Conservation (phyloP, 2,113 vertebrate genomes). For the Tenrec ecaudatus region DNA sequence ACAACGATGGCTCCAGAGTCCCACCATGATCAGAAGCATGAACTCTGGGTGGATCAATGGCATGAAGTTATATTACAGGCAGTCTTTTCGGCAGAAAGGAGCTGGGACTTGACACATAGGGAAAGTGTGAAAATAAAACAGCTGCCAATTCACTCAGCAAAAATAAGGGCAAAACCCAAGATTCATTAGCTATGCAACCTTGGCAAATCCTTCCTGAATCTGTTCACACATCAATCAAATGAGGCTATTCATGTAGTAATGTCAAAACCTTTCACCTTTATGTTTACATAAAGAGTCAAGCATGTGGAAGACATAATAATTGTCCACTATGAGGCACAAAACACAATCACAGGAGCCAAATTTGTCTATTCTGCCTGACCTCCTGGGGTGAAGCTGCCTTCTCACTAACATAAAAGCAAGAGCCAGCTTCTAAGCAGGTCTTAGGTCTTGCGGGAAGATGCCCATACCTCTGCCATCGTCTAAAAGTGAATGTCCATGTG, state of each 20-base stretch:
- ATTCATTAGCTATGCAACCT: neutral
- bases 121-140: neutral
- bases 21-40: neutral
- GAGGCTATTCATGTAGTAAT: neutral
- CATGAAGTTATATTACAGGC: neutral
- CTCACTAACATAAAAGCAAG: neutral
- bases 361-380: neutral
- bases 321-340: neutral
- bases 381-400: neutral
- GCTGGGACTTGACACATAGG: neutral
- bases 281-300: neutral
- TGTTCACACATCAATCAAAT: neutral
- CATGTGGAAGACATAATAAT: neutral
- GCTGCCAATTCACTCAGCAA: neutral
- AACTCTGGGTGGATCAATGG: neutral
- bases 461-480: neutral
- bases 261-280: neutral
- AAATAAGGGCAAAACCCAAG: neutral
- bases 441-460: neutral
- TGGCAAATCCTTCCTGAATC: neutral
- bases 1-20: neutral
- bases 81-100: neutral
- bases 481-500: neutral
- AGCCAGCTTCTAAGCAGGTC: neutral
- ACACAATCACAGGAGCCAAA: neutral